Percentiles rank a stretch among this genome's conserved stretches.
Conservation (phyloP, 2,888 invertebrate genomes). For the Drosophila recens region DNA sequence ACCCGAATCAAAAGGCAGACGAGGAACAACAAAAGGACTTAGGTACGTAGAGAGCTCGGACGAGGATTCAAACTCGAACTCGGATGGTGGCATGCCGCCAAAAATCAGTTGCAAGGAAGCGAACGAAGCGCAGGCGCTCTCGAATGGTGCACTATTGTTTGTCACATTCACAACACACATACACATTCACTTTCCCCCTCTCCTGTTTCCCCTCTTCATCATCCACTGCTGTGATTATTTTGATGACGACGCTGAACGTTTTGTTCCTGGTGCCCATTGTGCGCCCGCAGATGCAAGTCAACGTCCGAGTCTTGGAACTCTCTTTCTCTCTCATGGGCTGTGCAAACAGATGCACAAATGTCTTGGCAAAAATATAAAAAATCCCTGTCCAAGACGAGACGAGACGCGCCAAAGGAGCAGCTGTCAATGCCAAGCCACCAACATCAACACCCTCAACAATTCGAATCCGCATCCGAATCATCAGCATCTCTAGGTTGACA, state of each 20-base stretch:
- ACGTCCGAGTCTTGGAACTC: slow-evolving; percentile 74
- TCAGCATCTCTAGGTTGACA: slow-evolving; percentile 65
- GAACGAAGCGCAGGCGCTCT: slow-evolving; percentile 48
- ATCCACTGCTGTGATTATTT: slow-evolving; percentile 63
- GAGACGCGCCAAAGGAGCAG: slow-evolving; percentile 75
- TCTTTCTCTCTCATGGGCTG: slow-evolving; percentile 32
- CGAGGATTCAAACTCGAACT: background rate
- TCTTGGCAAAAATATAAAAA: slow-evolving; percentile 69
- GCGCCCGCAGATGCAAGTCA: slow-evolving; percentile 83
- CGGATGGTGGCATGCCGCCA: slow-evolving; percentile 66
- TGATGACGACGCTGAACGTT: slow-evolving; percentile 40
- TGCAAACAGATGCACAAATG: slow-evolving; percentile 73
- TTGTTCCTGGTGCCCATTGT: slow-evolving; percentile 65
- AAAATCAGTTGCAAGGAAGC: slow-evolving; percentile 41
- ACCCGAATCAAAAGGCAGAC: slow-evolving; percentile 64
- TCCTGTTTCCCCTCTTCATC: slow-evolving; percentile 14
- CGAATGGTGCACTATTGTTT: slow-evolving; percentile 72
- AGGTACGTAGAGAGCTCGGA: slow-evolving; percentile 51
- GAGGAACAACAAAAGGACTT: slow-evolving; percentile 41
- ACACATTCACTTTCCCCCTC: slow-evolving; percentile 5
- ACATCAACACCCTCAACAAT: slow-evolving; percentile 65
- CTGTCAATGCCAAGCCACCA: slow-evolving; percentile 79
- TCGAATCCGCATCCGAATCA: slow-evolving; percentile 5
- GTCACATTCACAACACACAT: slow-evolving; percentile 27
- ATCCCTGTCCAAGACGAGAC: slow-evolving; percentile 51